These are phyloP conservation scores for Lasiurus borealis DNA, from an alignment of 2,113 vertebrate genomes.

Conservation along the genomic window DNA sequence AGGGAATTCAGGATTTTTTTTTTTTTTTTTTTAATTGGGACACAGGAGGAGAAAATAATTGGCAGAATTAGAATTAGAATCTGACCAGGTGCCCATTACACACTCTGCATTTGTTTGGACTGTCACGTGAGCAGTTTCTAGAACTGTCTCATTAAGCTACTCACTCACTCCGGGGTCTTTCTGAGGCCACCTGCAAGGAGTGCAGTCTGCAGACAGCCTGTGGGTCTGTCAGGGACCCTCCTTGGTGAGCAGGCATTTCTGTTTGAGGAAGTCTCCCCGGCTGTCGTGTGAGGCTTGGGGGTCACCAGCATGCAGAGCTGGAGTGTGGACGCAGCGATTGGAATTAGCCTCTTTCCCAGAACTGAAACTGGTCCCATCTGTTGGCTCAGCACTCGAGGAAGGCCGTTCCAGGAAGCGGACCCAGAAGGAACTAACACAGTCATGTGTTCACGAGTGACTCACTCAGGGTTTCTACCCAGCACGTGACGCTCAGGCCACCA, in stretches of 20 bases:
- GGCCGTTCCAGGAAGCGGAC: constrained; percentile 63
- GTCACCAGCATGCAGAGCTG: background rate
- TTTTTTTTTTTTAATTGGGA: background rate
- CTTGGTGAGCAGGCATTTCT: background rate
- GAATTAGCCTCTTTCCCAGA: constrained; percentile 60
- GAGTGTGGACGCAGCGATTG: background rate
- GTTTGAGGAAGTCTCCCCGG: constrained; percentile 41
- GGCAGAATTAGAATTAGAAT: background rate
- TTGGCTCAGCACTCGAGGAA: constrained; percentile 26
- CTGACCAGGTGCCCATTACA: background rate
- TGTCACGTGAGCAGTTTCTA: background rate
- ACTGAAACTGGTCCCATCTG: constrained; percentile 5
- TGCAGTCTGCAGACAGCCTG: background rate
- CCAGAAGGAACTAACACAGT: constrained; percentile 47
- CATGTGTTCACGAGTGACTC: constrained; percentile 49
- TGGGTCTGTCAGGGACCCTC: background rate
- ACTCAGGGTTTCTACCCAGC: background rate
- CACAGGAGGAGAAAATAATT: background rate
- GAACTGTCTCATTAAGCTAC: background rate
- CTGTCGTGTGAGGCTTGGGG: background rate
- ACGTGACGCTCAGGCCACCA: constrained; percentile 19
- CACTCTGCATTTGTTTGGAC: background rate
- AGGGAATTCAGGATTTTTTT: background rate
- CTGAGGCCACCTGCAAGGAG: background rate
- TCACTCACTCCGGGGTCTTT: background rate